Evolutionary conservation across 2,888 invertebrate genomes (phyloP), one percentile per base, ranked within the genome.

Genomic region (Sphinx pinastri): DNA sequence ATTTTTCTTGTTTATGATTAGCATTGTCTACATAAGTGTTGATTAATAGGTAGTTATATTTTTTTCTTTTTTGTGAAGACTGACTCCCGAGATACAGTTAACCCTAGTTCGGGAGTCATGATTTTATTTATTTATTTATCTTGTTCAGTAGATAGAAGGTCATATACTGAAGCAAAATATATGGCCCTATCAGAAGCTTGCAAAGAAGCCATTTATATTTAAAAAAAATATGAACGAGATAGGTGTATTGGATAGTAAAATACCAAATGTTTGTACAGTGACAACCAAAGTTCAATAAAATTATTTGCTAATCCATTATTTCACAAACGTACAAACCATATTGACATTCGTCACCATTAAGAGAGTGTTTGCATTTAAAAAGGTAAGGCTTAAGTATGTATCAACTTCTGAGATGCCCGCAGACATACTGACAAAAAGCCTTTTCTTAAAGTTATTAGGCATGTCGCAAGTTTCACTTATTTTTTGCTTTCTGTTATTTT

Each of bases 81-180:
- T n/a, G n/a, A n/a, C n/a, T n/a, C n/a, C n/a, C n/a, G n/a, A n/a
- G n/a, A n/a, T n/a, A n/a, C n/a, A n/a, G n/a, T n/a, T n/a, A n/a
- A n/a, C n/a, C n/a, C n/a, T n/a, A n/a, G n/a, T n/a, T n/a, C n/a
- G n/a, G n/a, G n/a, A n/a, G n/a, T n/a, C n/a, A n/a, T n/a, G n/a
- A n/a, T n/a, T n/a, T n/a, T n/a, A n/a, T n/a, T n/a, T n/a, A n/a
- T n/a, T n/a, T n/a, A n/a, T n/a, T n/a, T n/a, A n/a, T 60, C 49
- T 59, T 52, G 71, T 66, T 0, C 16, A 6, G 0, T 68, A 2
- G 70, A 74, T 31, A 71, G 75, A n/a, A 67, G 54, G 12, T 73
- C 73, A 2, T 73, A 72, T 58, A 73, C 72, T 31, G 73, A 74
- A 74, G 16, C 72, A 52, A 6, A 1, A 14, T 3, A 52, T 13